A percentile compares a stretch with the other conserved stretches of the same genome.
Evolutionary conservation across 2,113 vertebrate genomes (phyloP).

Genomic region (Zosterops borbonicus): DNA sequence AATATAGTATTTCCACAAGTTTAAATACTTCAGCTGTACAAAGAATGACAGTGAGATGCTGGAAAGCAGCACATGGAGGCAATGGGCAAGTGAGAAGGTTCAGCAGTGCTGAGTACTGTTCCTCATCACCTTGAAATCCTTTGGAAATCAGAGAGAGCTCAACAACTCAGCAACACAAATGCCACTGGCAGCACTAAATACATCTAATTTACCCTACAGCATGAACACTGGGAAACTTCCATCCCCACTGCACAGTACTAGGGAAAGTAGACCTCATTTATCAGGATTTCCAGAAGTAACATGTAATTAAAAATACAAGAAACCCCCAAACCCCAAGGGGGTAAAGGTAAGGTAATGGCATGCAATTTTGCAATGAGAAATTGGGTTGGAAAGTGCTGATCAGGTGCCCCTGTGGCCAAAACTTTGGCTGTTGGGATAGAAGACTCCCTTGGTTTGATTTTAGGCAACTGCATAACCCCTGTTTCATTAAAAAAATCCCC

Average conservation of each 20-base stretch:
- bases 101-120: accelerated
- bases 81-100: not conserved
- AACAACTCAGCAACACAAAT: accelerated
- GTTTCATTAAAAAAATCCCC: not conserved
- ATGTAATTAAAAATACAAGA: not conserved
- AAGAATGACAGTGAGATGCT: not conserved
- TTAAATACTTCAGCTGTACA: not conserved
- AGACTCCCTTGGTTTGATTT: not conserved
- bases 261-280: not conserved
- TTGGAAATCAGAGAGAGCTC: not conserved
- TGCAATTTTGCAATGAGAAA: accelerated
- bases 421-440: not conserved
- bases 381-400: not conserved
- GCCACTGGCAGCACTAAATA: accelerated
- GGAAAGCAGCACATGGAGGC: accelerated
- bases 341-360: not conserved
- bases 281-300: not conserved
- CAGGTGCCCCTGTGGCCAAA: not conserved
- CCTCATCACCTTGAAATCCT: not conserved
- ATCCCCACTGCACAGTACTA: not conserved
- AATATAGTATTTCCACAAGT: not conserved
- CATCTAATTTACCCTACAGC: accelerated
- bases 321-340: not conserved
- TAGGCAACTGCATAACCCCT: not conserved
- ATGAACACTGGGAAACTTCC: accelerated